These are phyloP conservation scores for Xiphorhynchus elegans DNA, from an alignment of 2,113 vertebrate genomes.

Conservation along the genomic window DNA sequence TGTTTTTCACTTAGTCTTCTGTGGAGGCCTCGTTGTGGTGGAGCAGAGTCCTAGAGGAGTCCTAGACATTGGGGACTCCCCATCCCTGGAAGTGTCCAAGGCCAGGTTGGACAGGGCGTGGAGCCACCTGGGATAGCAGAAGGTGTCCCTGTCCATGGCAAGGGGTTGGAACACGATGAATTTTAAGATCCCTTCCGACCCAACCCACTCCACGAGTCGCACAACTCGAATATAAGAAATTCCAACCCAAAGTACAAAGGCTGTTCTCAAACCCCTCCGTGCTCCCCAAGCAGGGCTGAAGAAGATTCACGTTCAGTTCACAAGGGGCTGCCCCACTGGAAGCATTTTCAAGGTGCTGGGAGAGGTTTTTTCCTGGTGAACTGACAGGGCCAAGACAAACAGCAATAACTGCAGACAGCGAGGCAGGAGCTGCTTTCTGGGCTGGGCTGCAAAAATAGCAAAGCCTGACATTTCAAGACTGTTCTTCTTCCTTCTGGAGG, in stretches of 20 bases:
- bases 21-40: not conserved
- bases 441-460: not conserved
- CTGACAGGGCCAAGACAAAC: not conserved
- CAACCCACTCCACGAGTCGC: not conserved
- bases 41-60: not conserved
- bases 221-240: accelerated
- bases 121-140: not conserved
- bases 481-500: not conserved
- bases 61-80: not conserved
- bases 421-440: not conserved
- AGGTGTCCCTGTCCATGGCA: not conserved
- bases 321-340: not conserved
- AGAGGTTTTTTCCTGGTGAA: not conserved
- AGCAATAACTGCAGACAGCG: not conserved
- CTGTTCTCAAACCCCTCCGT: accelerated
- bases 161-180: not conserved
- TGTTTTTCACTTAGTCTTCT: accelerated
- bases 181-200: not conserved
- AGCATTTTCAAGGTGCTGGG: not conserved
- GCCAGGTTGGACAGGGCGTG: not conserved
- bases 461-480: not conserved
- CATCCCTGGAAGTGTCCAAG: not conserved
- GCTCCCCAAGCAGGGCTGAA: not conserved
- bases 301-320: not conserved
- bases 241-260: not conserved